These are phyloP conservation scores for Ceyx cyanopectus DNA, from an alignment of 2,113 vertebrate species.

Conservation along the genomic window DNA sequence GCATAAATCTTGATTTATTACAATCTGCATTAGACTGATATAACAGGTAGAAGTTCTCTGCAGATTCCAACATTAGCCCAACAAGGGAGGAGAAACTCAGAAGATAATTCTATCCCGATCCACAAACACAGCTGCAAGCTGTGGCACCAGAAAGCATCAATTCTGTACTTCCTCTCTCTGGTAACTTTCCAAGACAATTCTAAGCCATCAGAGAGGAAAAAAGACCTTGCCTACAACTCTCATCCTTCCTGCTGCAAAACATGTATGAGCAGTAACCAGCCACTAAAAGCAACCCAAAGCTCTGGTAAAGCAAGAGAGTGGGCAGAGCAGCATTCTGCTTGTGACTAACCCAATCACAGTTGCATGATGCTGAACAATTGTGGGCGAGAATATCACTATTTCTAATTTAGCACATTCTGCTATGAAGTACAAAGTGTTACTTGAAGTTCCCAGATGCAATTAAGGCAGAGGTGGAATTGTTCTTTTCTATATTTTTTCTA, in stretches of 20 bases:
- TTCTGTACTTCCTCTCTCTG: background rate
- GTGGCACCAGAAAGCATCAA: background rate
- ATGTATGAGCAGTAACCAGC: background rate
- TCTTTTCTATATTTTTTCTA: background rate
- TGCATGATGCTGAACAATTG: slow-evolving; percentile 16
- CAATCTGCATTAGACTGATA: background rate
- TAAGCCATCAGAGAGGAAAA: background rate
- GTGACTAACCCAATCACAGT: slow-evolving; percentile 53
- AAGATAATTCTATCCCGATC: background rate
- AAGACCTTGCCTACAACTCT: background rate
- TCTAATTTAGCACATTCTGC: slow-evolving; percentile 58
- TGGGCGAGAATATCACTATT: slow-evolving; percentile 50
- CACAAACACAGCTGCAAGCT: background rate
- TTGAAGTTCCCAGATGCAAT: slow-evolving; percentile 45
- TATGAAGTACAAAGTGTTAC: slow-evolving; percentile 45
- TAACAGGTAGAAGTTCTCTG: background rate
- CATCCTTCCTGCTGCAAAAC: background rate
- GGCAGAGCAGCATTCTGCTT: slow-evolving; percentile 29
- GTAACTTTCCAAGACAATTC: background rate
- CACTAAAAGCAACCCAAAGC: background rate
- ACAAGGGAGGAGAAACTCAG: background rate
- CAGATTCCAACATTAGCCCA: background rate
- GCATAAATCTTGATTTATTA: background rate
- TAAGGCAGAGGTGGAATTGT: slow-evolving; percentile 49
- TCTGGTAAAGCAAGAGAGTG: background rate